phyloP scores from a whole-genome alignment of 2,888 invertebrate species.

The Eupelmus urozonus region DNA sequence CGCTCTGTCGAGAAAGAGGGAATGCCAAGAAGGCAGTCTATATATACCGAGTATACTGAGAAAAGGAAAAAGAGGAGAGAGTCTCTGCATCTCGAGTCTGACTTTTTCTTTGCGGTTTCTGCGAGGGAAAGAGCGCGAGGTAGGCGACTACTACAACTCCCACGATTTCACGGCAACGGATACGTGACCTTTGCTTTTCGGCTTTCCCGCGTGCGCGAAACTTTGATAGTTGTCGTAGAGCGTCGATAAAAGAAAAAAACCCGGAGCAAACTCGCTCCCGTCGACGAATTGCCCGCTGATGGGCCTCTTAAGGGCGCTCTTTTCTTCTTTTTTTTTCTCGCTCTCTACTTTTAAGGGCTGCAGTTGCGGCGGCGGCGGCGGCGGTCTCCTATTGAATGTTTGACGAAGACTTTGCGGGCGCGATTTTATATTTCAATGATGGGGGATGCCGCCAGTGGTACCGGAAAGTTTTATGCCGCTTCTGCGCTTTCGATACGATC shows the following conservation, averaged over 20 bases:
- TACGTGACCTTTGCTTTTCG: conserved; percentile 31
- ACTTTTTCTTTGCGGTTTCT: neutral
- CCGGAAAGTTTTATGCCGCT: conserved; percentile 41
- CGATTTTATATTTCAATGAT: conserved; percentile 59
- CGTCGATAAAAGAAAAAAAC: conserved; percentile 43
- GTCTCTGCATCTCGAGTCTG: neutral
- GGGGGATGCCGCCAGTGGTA: neutral
- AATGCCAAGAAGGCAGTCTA: neutral
- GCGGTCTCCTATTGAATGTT: conserved; percentile 51
- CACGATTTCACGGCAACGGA: conserved; percentile 73
- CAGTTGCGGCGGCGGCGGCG: neutral
- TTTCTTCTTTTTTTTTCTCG: neutral
- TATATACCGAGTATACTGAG: neutral
- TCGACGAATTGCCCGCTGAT: conserved; percentile 51
- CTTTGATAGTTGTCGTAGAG: conserved; percentile 65
- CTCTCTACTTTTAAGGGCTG: conserved; percentile 1
- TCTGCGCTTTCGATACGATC: conserved; percentile 27
- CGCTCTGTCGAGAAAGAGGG: conserved; percentile 52
- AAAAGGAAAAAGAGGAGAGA: conserved; percentile 4
- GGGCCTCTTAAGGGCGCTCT: conserved; percentile 33
- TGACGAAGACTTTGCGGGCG: conserved; percentile 20
- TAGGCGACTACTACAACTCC: conserved; percentile 18
- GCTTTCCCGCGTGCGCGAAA: conserved; percentile 61
- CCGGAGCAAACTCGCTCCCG: neutral
- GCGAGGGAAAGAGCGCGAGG: too few species aligned